Conservation (phyloP, 2,797 vertebrate genomes). For the Acrossocheilus wenchowensis region DNA sequence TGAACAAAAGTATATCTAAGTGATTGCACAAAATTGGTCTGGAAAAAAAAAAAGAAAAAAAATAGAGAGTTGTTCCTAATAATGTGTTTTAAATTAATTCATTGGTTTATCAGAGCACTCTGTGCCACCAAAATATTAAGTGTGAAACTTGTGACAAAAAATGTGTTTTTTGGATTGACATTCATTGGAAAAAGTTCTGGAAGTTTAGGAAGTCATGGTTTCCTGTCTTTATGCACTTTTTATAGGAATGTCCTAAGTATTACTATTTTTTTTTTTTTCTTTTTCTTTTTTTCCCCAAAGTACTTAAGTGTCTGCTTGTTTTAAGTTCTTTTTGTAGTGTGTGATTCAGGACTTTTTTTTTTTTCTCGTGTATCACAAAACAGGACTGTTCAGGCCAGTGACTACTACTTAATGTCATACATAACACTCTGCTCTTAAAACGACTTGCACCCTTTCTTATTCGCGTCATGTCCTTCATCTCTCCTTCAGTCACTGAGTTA, state of each 20-base stretch:
- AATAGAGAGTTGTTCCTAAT: not conserved
- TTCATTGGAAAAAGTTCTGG: conserved; percentile 70
- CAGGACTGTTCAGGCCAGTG: conserved; percentile 46
- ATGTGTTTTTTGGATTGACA: conserved; percentile 67
- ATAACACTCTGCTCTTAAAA: conserved; percentile 45
- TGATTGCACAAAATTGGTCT: conserved; percentile 49
- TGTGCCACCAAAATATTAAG: conserved; percentile 19
- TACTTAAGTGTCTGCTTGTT: not conserved
- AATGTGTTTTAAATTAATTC: conserved; percentile 29
- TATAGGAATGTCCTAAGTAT: conserved; percentile 56
- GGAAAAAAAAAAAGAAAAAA: not conserved
- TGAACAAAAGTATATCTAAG: conserved; percentile 48
- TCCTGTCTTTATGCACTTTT: conserved; percentile 60
- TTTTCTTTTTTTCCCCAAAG: not conserved
- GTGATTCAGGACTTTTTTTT: not conserved
- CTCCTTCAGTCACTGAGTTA: conserved; percentile 52
- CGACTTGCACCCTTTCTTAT: conserved; percentile 14
- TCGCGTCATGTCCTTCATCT: not conserved
- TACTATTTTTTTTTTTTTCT: not conserved
- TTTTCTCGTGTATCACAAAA: not conserved
- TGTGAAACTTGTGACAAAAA: conserved; percentile 55
- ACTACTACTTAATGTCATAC: conserved; percentile 25
- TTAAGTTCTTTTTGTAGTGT: not conserved
- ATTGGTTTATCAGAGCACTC: conserved; percentile 5
- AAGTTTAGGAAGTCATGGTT: conserved; percentile 22